Evolutionary conservation across 1,140 invertebrate species (phyloP), one percentile per base, ranked within the genome.

Genomic region (Panagrolaimus sp.): DNA sequence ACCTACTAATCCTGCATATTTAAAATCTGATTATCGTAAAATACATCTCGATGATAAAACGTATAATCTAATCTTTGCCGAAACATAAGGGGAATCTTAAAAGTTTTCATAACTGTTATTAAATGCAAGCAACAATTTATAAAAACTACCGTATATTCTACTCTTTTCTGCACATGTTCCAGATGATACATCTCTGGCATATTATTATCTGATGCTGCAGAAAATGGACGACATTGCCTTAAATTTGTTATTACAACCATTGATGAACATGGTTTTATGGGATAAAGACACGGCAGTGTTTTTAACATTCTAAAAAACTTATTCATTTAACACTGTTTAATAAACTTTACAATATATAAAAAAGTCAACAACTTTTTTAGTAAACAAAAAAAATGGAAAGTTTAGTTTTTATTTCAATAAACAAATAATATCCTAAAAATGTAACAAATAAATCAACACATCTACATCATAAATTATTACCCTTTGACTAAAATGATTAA

Each of bases 1-100:
- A 72, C 51, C 13, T 13, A 66, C 43, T 9, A 53, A 27, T 48
- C 68, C 16, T 63, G 23, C 14, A 66, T 16, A 27, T 62, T 43
- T 11, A 72, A 62, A 62, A 74, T 74, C 27, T 74, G 63, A 65
- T 74, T 65, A 25, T 75, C 68, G 43, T 72, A 63, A 16, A 74
- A 16, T 3, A 75, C 73, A 61, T 75, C 61, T 42, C 72, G 61
- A 14, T 62, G 31, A 63, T 70, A 76, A 38, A 74, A 74, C 11
- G 73, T 74, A 62, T 48, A 74, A 66, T 74, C 73, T 42, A 74
- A 42, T 45, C 65, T 66, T 27, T 45, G 38, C 27, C 68, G 42
- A 51, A 74, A 74, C 73, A 74, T 72, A 20, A 74, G 61, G 25
- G 73, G 73, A 9, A 63, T 57, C 73, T 74, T 16, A 45, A 65